Evolutionary conservation across 2,797 vertebrate species (phyloP).

Genomic region (Mus caroli): DNA sequence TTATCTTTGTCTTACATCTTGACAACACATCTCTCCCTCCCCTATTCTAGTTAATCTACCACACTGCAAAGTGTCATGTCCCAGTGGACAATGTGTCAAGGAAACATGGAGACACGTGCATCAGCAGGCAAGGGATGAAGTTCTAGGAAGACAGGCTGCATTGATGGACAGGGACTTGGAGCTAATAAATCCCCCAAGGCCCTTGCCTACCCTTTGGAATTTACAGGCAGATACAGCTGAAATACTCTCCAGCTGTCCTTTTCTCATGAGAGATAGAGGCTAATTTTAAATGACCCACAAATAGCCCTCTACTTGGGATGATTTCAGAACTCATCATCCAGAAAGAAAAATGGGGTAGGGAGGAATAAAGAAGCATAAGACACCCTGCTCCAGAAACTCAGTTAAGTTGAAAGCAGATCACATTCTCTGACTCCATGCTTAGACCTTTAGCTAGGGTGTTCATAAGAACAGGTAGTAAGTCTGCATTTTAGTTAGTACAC

Average conservation of each 20-base stretch:
- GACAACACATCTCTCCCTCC: neutral
- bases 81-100: neutral
- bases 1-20: neutral
- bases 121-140: neutral
- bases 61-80: neutral
- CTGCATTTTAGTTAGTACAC: neutral
- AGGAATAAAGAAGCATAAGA: neutral
- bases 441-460: neutral
- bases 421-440: neutral
- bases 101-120: neutral
- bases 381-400: neutral
- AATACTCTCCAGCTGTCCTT: slow-evolving; percentile 48
- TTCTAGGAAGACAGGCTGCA: neutral
- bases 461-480: neutral
- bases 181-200: slow-evolving; percentile 39
- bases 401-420: neutral
- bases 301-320: neutral
- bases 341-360: neutral
- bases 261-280: slow-evolving; percentile 14
- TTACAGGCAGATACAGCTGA: neutral
- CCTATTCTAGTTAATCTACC: neutral
- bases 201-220: slow-evolving; percentile 21
- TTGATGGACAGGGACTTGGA: slow-evolving; percentile 26
- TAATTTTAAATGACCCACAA: slow-evolving; percentile 45
- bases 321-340: slow-evolving; percentile 34